Percentiles rank a stretch among this genome's conserved stretches.
phyloP scores from a whole-genome alignment of 37 sponge, comb jelly and placozoan genomes.

The Crambe crambe region DNA sequence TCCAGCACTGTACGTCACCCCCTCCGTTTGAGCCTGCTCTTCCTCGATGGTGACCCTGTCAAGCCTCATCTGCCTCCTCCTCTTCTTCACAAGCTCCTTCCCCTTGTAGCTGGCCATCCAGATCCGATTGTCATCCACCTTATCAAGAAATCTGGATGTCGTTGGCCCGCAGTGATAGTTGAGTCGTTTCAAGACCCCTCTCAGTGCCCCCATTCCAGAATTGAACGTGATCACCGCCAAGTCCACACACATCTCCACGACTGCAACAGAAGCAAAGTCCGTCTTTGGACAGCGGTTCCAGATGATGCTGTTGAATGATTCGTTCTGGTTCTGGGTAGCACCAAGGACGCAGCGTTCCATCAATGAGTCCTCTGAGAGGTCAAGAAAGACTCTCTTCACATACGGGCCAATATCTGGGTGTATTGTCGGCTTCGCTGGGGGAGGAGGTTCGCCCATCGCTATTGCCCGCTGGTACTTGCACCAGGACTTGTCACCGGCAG shows the following conservation, averaged over 20 bases:
- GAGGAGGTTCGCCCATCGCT: background rate
- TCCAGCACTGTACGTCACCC: background rate
- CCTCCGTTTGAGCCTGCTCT: background rate
- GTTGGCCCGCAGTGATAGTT: background rate
- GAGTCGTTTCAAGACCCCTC: background rate
- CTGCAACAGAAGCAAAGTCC: background rate
- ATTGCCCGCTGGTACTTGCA: background rate
- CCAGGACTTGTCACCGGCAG: background rate
- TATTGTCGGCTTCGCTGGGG: background rate
- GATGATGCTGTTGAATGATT: background rate
- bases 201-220: background rate
- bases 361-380: background rate
- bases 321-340: background rate
- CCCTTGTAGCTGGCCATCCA: background rate
- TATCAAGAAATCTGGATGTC: background rate
- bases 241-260: background rate
- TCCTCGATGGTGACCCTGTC: background rate
- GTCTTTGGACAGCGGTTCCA: background rate
- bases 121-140: background rate
- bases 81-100: slow-evolving; percentile 1
- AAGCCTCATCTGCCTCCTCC: background rate
- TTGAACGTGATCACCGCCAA: slow-evolving; percentile 4
- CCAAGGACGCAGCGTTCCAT: background rate
- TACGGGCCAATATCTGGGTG: background rate
- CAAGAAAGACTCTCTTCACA: background rate